Conservation (phyloP, 2,797 vertebrate genomes). For the Paratrypauchen microcephalus region DNA sequence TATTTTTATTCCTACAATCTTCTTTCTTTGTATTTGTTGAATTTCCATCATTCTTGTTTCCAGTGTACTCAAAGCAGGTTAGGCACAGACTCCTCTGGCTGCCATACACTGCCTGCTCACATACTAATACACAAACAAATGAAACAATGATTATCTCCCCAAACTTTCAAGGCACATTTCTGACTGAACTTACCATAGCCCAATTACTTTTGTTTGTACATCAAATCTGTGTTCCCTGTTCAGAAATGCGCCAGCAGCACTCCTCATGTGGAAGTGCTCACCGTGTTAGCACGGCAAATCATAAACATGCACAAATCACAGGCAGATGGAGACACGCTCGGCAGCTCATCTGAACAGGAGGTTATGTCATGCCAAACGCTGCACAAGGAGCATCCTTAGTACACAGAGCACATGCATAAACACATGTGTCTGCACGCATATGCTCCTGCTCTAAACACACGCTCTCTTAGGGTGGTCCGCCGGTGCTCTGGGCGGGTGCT, state of each 20-base stretch:
- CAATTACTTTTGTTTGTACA: constrained; percentile 42
- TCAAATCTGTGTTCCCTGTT: constrained; percentile 42
- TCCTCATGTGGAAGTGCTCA: constrained; percentile 75
- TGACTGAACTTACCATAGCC: constrained; percentile 28
- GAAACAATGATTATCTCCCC: constrained; percentile 17
- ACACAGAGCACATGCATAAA: constrained; percentile 60
- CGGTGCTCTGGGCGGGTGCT: constrained; percentile 14
- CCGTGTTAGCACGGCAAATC: constrained; percentile 71
- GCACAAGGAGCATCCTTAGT: constrained; percentile 40
- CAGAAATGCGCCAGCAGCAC: constrained; percentile 55
- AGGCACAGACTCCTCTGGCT: constrained; percentile 20
- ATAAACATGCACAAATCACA: constrained; percentile 79
- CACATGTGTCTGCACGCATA: constrained; percentile 51
- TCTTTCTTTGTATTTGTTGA: constrained; percentile 29
- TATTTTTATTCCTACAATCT: not conserved
- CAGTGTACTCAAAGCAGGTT: constrained; percentile 24
- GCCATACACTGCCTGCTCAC: constrained; percentile 24
- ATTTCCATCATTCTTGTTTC: constrained; percentile 38
- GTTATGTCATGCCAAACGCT: constrained; percentile 24
- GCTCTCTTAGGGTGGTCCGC: constrained; percentile 64
- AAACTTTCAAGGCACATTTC: constrained; percentile 31
- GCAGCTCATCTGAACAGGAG: constrained; percentile 68
- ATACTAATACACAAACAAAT: constrained; percentile 21
- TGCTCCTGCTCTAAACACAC: constrained; percentile 66
- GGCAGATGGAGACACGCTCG: constrained; percentile 75